Percentiles rank a stretch among this genome's conserved stretches.
Conservation (phyloP, 2,797 vertebrate species). For the Danio tinwini region DNA sequence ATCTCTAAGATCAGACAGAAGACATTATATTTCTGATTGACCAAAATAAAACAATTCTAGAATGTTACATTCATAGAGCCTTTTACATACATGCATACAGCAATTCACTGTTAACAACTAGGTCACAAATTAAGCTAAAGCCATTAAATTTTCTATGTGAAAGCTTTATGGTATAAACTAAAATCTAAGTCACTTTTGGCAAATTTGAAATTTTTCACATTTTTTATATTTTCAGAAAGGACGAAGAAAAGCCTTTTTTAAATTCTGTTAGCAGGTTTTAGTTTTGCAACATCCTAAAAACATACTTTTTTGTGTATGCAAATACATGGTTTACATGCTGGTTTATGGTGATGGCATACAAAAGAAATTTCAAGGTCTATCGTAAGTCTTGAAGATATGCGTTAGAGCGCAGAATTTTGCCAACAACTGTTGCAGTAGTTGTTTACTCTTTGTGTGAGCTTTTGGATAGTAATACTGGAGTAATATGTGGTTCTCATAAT, state of each 20-base stretch:
- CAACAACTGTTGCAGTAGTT: slow-evolving; percentile 15
- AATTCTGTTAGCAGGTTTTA: not conserved
- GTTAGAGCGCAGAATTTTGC: not conserved
- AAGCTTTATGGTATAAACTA: not conserved
- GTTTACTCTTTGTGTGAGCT: slow-evolving; percentile 8
- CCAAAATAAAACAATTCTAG: not conserved
- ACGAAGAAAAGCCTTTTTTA: not conserved
- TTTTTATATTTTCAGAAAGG: not conserved
- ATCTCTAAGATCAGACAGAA: not conserved
- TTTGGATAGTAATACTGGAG: slow-evolving; percentile 4
- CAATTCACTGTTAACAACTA: no score
- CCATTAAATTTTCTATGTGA: no score
- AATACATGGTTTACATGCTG: not conserved
- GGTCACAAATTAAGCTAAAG: no score
- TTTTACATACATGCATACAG: not conserved
- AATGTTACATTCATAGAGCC: not conserved
- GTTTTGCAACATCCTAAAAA: not conserved
- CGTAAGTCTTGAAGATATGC: not conserved
- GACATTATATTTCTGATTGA: not conserved
- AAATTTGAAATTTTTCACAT: not conserved
- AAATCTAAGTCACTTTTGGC: not conserved
- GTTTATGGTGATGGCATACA: not conserved
- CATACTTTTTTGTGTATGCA: not conserved
- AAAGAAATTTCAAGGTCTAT: not conserved
- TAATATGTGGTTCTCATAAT: slow-evolving; percentile 35